Percentiles rank a stretch among this genome's conserved stretches.
These are phyloP conservation scores for Sepiola atlantica DNA, from an alignment of 2,888 invertebrate genomes.

Conservation along the genomic window DNA sequence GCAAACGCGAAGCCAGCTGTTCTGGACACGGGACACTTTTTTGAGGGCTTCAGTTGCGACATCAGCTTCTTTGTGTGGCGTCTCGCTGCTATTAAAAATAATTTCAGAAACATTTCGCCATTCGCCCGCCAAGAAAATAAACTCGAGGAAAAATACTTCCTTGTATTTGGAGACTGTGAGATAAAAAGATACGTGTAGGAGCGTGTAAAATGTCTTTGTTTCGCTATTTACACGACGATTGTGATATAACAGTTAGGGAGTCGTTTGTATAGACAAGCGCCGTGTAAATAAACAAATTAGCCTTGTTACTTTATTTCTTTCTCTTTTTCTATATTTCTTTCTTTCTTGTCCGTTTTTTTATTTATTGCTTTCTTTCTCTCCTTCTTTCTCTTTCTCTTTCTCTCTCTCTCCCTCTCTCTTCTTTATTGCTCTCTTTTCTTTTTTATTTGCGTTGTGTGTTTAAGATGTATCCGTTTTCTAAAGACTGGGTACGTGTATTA, in stretches of 20 bases:
- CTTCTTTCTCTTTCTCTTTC: too few relatives aligned
- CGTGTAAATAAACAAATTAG: background rate
- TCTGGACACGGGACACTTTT: constrained; percentile 20
- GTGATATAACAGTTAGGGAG: background rate
- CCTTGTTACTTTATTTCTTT: too few relatives aligned
- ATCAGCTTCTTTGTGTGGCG: background rate
- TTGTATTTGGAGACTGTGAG: background rate
- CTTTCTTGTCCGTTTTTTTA: too few relatives aligned
- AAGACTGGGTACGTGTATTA: too few relatives aligned
- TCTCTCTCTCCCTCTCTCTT: too few relatives aligned
- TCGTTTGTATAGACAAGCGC: background rate
- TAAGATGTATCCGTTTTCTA: too few relatives aligned
- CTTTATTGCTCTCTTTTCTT: too few relatives aligned
- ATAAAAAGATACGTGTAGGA: background rate
- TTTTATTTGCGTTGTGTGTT: too few relatives aligned
- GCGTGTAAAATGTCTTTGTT: background rate
- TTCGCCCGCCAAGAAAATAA: background rate
- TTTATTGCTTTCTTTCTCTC: too few relatives aligned
- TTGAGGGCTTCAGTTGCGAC: background rate
- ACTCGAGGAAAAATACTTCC: background rate
- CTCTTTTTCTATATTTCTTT: too few relatives aligned
- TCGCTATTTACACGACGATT: background rate
- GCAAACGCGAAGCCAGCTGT: background rate
- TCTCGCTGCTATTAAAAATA: background rate
- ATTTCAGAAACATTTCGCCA: background rate